phyloP scores from a whole-genome alignment of 2,797 vertebrate genomes.

The Falco concolor region DNA sequence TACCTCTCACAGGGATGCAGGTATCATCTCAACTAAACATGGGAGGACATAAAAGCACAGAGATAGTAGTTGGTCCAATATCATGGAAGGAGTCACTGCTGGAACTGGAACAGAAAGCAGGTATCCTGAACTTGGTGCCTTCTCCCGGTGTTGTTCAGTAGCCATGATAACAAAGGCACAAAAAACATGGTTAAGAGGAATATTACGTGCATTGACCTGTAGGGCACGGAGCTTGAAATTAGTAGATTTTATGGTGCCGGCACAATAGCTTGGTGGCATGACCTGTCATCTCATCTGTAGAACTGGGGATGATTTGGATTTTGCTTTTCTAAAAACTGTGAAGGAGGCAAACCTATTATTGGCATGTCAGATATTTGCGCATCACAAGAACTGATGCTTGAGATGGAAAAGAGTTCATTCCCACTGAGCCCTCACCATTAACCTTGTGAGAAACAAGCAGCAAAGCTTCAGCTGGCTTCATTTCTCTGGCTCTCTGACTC shows the following conservation, averaged over 20 bases:
- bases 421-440: not conserved
- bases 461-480: not conserved
- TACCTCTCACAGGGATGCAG: not conserved
- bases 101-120: not conserved
- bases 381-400: not conserved
- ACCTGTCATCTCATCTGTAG: not conserved
- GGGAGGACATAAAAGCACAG: rapidly evolving
- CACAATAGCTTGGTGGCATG: not conserved
- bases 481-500: not conserved
- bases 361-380: rapidly evolving
- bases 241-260: not conserved
- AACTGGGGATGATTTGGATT: not conserved
- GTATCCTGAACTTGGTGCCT: not conserved
- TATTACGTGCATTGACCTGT: not conserved
- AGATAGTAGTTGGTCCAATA: not conserved
- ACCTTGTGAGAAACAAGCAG: not conserved
- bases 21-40: not conserved
- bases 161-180: not conserved
- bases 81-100: not conserved
- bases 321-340: not conserved
- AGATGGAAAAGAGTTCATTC: not conserved
- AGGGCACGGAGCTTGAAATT: not conserved
- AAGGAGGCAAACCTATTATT: not conserved
- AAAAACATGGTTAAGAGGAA: not conserved
- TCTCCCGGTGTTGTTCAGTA: not conserved